A percentile compares a stretch with the other conserved stretches of the same genome.
These are phyloP conservation scores for Atethmia centrago DNA, from an alignment of 2,888 invertebrate species.

Conservation along the genomic window DNA sequence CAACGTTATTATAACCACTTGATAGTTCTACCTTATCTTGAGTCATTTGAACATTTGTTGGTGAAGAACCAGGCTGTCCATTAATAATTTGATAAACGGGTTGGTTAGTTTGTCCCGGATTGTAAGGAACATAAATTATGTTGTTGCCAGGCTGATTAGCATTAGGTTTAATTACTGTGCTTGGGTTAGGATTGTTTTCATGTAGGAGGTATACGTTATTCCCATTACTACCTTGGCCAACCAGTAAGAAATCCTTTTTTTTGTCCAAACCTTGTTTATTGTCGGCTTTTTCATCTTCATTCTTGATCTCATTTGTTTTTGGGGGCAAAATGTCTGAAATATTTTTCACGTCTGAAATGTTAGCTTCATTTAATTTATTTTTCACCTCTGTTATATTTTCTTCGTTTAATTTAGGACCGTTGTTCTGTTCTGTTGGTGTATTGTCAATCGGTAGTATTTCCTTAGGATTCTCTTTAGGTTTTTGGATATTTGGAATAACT, in stretches of 20 bases:
- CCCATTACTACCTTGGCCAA: conserved; percentile 46
- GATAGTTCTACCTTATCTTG: conserved; percentile 26
- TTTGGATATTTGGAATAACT: neutral
- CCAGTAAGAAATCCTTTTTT: conserved; percentile 57
- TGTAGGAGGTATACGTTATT: conserved; percentile 57
- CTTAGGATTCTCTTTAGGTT: neutral
- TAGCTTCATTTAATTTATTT: neutral
- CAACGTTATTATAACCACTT: conserved; percentile 34
- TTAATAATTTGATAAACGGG: conserved; percentile 49
- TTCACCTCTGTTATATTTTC: neutral
- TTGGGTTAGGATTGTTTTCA: conserved; percentile 52
- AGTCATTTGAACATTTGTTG: conserved; percentile 29
- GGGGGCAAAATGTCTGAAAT: conserved; percentile 21
- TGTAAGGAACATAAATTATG: conserved; percentile 51
- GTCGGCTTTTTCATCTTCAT: conserved; percentile 11
- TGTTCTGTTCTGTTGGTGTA: neutral
- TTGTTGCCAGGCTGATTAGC: conserved; percentile 44
- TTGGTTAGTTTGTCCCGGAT: conserved; percentile 38
- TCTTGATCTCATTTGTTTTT: conserved; percentile 42
- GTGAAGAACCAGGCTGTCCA: conserved; percentile 25
- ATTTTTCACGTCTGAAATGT: neutral
- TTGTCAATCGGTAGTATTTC: neutral
- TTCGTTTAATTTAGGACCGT: neutral
- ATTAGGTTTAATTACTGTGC: conserved; percentile 15
- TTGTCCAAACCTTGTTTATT: conserved; percentile 22